Evolutionary conservation across 2,888 invertebrate species (phyloP), one percentile per base, ranked within the genome.

Genomic region (Tenthredo amoena): DNA sequence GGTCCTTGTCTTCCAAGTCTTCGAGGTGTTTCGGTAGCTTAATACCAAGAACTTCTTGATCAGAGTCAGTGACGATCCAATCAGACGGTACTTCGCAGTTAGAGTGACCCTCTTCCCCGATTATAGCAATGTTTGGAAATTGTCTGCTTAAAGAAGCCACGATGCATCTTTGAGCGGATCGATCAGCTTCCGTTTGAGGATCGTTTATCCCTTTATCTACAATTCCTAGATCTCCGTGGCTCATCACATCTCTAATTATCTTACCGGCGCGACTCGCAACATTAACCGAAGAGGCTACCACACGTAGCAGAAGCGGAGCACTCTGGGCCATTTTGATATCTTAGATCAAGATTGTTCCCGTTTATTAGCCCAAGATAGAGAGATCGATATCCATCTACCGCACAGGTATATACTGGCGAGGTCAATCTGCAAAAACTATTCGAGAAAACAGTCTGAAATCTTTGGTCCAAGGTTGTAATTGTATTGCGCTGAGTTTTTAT

Each of bases 111-210:
- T 99, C 99, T 94, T 99, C 99, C 0, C 99, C 98, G 90, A 98
- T 98, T 86, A 99, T 97, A 68, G 95, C 96, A 0, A 98, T 93
- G 89, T 95, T 95, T 0, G 99, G 98, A 94, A 98, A 99, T 90
- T 97, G 96, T 86, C 95, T 95, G 55, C 96, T 94, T 5, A 99
- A 94, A 1, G 99, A 98, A 37, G 97, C 97, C 86, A 99, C 96
- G 86, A 99, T 99, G 92, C 98, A 99, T 88, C 96, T 95, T 94
- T 99, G 99, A 0, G 99, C 99, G 43, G 98, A 97, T 88, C 99
- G 96, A 93, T 99, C 99, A 7, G 99, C 99, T 94, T 99, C 99
- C 5, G 99, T 99, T 95, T 99, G 99, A 71, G 98, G 95, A 94
- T 99, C 99, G 95, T 99, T 97, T 91, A 96, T 96, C 31, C 97